Evolutionary conservation across 2,113 vertebrate genomes (phyloP), one percentile per base, ranked within the genome.

Genomic region (Mungos mungo): DNA sequence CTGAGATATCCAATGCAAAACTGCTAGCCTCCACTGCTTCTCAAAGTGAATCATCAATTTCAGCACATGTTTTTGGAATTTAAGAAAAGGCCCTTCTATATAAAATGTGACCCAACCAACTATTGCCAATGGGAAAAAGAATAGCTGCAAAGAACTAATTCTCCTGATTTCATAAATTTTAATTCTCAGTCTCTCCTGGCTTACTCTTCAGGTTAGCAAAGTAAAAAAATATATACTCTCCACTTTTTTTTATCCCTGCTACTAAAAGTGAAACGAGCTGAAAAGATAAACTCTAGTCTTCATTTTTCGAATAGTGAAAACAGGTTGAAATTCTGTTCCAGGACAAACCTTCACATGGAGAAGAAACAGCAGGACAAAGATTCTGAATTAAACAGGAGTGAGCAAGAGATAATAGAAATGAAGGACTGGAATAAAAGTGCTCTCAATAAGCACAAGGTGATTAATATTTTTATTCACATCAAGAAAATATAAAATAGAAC

Each of bases 301-400:
- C 66, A 27, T 89, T 47, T 77, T 92, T 35, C 54, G 21, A 96
- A 95, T 47, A 80, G 38, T 84, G 92, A 72, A 97, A 92, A 77
- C 21, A 13, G 74, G 31, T 31, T 81, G 21, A 68, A 95, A 88
- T 72, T 93, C 25, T 91, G 35, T 94, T 89, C 23, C 16, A 87
- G 47, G 38, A 87, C 29, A 93, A 95, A 45, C 33, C 69, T 90
- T 23, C 74, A 88, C 19, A 31, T 2, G 27, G 35, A 87, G 47
- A 12, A 97, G 50, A 96, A 95, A 86, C 14, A 81, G 14, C 8
- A 86, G 31, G 45, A 79, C 19, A 81, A n/a, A 66, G 27, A 88
- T 69, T 23, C 25, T 27, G 66, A 71, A 66, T 86, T 72, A 90
- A 86, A 63, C 2, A 80, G 79, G n/a, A 88, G 15, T 13, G 54